Evolutionary conservation across 2,113 vertebrate genomes (phyloP), one percentile per base, ranked within the genome.

Genomic region (Aptenodytes forsteri): DNA sequence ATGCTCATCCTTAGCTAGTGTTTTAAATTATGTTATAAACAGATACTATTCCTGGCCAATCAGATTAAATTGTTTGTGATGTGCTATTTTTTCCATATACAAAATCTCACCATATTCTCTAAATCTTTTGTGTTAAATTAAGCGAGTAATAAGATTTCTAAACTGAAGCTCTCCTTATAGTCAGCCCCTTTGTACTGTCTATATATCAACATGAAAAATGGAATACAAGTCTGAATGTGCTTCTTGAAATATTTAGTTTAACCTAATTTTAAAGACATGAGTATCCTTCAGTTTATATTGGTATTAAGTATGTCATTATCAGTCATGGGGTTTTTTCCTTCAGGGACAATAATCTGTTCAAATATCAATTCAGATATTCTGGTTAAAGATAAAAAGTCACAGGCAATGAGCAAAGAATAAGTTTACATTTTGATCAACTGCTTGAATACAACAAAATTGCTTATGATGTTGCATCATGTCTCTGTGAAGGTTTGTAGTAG

Each of bases 1-100:
- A 54, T 55, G 21, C 34, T 89, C 34, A 77, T 64, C 20, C 25
- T 50, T 66, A 81, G 36, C 75, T 47, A 20, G 73, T 36, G 40
- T 83, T 92, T 90, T 91, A 77, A 96, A 85, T 49, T 50, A 26
- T 40, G 14, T 47, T 94, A 54, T 76, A 93, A 97, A 95, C 82
- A 93, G 79, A 92, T 30, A 64, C 72, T 93, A 56, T 89, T 93
- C 62, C 79, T 86, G 81, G 58, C 11, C 6, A 21, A 81, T 79
- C 27, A 76, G 59, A 77, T 92, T 86, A 89, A 93, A 83, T 86
- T 88, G 72, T 89, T 90, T 90, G 77, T 67, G 66, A 38, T 76
- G 75, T 90, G 86, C 23, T 92, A 18, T 72, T 83, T 82, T 95
- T 96, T 91, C 81, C 46, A 46, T 88, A 80, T 62, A 66, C 30